These are phyloP conservation scores for Pheosia tremula DNA, from an alignment of 2,888 invertebrate species.

Conservation along the genomic window DNA sequence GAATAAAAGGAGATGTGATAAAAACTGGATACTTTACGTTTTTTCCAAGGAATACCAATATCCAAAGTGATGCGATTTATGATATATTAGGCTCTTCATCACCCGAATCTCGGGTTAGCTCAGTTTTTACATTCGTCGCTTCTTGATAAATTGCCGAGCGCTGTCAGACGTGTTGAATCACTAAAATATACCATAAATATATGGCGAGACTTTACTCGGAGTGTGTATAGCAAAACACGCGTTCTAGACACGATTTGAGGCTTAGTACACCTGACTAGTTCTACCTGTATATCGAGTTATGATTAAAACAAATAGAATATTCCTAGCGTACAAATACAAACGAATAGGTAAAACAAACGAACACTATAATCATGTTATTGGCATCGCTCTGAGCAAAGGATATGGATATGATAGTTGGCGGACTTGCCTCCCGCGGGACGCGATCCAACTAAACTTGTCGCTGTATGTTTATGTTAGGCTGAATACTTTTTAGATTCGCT, in stretches of 20 bases:
- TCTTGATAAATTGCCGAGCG: background rate
- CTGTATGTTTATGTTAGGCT: conserved; percentile 2
- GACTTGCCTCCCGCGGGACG: conserved; percentile 34
- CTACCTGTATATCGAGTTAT: background rate
- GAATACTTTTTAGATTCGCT: no score
- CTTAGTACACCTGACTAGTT: no score
- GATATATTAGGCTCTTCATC: conserved; percentile 1
- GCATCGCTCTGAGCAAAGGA: conserved; percentile 38
- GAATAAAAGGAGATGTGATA: background rate
- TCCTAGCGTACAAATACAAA: conserved; percentile 19
- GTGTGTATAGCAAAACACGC: no score
- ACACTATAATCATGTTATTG: conserved; percentile 45
- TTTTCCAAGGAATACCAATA: background rate
- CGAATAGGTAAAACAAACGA: conserved; percentile 33
- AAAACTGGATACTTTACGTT: background rate
- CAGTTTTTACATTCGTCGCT: background rate
- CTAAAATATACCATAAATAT: background rate
- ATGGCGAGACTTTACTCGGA: no score
- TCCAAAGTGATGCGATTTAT: background rate
- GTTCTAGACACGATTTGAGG: no score
- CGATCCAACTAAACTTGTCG: conserved; percentile 37
- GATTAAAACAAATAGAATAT: background rate
- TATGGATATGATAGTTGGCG: conserved; percentile 44
- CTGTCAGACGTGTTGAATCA: background rate
- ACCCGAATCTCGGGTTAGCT: background rate